phyloP scores from a whole-genome alignment of 2,113 vertebrate genomes.

The Oryctolagus cuniculus region DNA sequence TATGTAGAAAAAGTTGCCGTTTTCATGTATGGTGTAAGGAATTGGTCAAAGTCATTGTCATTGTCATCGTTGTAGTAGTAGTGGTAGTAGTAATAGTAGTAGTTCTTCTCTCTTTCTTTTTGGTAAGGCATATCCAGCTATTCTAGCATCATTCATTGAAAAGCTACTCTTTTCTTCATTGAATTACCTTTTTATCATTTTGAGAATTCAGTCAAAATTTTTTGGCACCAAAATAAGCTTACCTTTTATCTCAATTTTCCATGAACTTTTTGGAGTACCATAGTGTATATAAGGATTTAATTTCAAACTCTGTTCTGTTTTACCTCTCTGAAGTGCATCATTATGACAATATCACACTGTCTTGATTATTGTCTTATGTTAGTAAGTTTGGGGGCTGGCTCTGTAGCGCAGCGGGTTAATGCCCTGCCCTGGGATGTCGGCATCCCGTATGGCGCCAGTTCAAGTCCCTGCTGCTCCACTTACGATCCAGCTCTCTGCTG shows the following conservation, averaged over 20 bases:
- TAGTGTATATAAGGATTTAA: background rate
- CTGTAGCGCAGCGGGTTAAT: too few species aligned
- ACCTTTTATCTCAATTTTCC: too few species aligned
- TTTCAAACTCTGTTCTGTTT: constrained; percentile 12
- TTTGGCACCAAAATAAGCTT: too few species aligned
- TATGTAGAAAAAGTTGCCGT: background rate
- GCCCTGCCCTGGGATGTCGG: too few species aligned
- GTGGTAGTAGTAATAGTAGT: too few species aligned
- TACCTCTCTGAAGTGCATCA: background rate
- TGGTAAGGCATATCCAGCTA: background rate
- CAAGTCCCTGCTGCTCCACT: too few species aligned
- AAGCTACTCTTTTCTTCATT: background rate
- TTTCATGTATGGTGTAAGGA: constrained; percentile 25
- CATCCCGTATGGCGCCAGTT: too few species aligned
- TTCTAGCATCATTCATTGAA: background rate
- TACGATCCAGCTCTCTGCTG: too few species aligned
- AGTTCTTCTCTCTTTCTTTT: background rate
- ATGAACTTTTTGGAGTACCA: too few species aligned
- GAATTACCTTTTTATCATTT: background rate
- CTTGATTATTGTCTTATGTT: background rate
- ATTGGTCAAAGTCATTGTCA: background rate
- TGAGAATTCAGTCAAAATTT: background rate
- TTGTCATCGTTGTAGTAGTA: too few species aligned
- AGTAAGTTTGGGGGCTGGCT: too few species aligned
- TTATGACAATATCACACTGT: background rate